Evolutionary conservation across 2,888 invertebrate genomes (phyloP).

Genomic region (Crossocerus cetratus): DNA sequence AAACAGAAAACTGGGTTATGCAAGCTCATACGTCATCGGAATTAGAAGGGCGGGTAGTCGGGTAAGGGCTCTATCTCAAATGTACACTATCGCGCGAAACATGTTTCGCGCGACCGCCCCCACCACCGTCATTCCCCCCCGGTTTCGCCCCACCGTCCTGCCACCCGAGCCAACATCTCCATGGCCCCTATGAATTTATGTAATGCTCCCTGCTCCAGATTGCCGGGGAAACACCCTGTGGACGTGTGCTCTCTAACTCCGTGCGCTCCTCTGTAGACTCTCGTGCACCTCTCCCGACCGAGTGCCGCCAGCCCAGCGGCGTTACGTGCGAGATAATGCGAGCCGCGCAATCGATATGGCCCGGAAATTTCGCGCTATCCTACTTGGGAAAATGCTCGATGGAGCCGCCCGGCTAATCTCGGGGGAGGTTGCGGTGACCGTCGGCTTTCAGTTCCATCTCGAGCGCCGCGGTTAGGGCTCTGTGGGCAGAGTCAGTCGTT

Average conservation of each 20-base stretch:
- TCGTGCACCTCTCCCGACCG: neutral
- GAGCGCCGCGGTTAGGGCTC: too few relatives aligned
- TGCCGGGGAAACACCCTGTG: conserved; percentile 66
- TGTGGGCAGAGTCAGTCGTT: too few relatives aligned
- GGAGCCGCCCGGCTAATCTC: neutral
- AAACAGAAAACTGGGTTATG: conserved; percentile 68
- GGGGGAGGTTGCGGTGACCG: neutral
- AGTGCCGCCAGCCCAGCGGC: too few relatives aligned
- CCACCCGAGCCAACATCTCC: neutral
- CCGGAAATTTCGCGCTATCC: conserved; percentile 62
- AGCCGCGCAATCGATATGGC: conserved; percentile 65
- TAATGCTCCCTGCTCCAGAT: conserved; percentile 70
- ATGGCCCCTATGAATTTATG: conserved; percentile 67
- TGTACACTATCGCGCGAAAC: conserved; percentile 68
- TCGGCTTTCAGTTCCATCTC: too few relatives aligned
- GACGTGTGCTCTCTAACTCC: conserved; percentile 63
- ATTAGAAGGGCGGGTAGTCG: conserved; percentile 64
- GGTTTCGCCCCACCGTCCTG: too few relatives aligned
- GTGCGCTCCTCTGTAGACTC: conserved; percentile 11
- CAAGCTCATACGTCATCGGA: conserved; percentile 74
- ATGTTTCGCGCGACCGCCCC: conserved; percentile 46
- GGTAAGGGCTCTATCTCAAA: conserved; percentile 72
- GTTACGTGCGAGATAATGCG: conserved; percentile 58
- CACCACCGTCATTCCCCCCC: too few relatives aligned
- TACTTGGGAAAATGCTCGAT: conserved; percentile 28